Evolutionary conservation across 2,113 vertebrate genomes (phyloP).

Genomic region (Cyphomyrus discorhynchus): DNA sequence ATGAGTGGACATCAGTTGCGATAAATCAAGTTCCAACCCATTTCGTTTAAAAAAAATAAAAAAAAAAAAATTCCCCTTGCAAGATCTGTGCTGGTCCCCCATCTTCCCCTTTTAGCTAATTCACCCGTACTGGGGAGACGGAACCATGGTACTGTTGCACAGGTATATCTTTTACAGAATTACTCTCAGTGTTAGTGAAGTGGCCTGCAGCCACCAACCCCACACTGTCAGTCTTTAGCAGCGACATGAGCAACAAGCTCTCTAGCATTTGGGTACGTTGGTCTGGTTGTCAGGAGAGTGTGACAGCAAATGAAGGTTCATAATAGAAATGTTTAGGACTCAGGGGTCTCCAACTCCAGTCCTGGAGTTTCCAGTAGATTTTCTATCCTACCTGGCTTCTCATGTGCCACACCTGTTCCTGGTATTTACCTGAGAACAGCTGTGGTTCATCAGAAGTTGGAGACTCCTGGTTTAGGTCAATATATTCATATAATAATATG

Average conservation of each 20-base stretch:
- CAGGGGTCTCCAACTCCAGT: too few species aligned
- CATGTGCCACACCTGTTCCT: too few species aligned
- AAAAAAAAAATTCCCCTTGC: neutral
- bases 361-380: too few species aligned
- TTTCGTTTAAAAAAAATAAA: neutral
- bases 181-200: neutral
- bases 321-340: too few species aligned
- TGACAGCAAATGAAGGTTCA: neutral
- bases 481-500: neutral
- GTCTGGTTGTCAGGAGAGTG: neutral
- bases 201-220: neutral
- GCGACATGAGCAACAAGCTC: neutral
- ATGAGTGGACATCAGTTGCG: neutral
- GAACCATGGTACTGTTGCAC: neutral
- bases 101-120: constrained; percentile 20
- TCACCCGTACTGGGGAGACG: constrained; percentile 18
- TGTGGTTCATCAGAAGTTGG: too few species aligned
- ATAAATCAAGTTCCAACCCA: constrained; percentile 24
- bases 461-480: neutral
- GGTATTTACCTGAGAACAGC: too few species aligned
- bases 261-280: neutral
- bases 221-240: neutral
- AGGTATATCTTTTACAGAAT: neutral
- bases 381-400: too few species aligned
- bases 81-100: neutral